Conservation (phyloP, 2,797 vertebrate species). For the Pipistrellus pygmaeus region DNA sequence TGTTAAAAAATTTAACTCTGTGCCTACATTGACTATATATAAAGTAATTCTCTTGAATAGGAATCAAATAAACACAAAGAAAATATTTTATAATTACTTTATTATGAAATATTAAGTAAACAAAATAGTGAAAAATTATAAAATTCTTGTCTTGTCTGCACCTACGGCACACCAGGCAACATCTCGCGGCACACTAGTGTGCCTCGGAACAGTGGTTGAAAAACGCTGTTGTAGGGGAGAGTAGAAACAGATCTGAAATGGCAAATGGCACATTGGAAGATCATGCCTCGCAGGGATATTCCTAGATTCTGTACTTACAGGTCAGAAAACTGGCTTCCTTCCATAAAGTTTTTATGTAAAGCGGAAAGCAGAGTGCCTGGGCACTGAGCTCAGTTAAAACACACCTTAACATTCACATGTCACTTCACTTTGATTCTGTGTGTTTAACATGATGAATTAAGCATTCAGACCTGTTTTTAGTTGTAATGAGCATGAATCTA, state of each 20-base stretch:
- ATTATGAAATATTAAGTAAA: no score
- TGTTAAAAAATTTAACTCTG: no score
- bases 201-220: no score
- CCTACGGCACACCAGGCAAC: no score
- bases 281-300: accelerated
- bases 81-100: no score
- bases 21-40: no score
- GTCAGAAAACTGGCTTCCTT: background rate
- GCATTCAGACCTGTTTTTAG: background rate
- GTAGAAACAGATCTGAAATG: background rate
- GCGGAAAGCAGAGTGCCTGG: background rate
- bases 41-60: no score
- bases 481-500: background rate
- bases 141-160: no score
- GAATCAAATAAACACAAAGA: no score
- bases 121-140: no score
- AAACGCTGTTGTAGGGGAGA: accelerated
- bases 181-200: no score
- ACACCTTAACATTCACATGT: background rate
- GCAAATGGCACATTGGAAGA: background rate
- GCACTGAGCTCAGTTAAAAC: background rate
- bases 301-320: background rate
- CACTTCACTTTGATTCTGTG: background rate
- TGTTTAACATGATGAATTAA: background rate
- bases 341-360: background rate